A percentile compares a stretch with the other conserved stretches of the same genome.
phyloP scores from a whole-genome alignment of 2,113 vertebrate genomes.

The Colistium nudipinnis region DNA sequence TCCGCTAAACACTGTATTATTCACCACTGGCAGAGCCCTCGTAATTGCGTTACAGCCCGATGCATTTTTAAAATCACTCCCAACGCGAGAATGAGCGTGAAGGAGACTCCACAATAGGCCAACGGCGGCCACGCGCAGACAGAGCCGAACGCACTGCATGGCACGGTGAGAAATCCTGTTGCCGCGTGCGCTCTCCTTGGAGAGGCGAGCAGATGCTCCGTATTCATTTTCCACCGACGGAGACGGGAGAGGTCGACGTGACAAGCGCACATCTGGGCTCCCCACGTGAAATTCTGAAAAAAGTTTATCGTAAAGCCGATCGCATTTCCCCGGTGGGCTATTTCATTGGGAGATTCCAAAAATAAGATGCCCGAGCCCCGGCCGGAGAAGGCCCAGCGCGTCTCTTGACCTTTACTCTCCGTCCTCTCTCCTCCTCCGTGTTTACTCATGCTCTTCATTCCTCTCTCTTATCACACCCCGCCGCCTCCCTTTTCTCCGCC shows the following conservation, averaged over 20 bases:
- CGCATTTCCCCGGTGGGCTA: constrained; percentile 1
- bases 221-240: constrained; percentile 8
- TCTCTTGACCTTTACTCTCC: constrained; percentile 48
- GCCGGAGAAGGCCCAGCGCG: constrained; percentile 12
- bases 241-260: neutral
- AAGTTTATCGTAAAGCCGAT: constrained; percentile 12
- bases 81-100: constrained; percentile 38
- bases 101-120: constrained; percentile 44
- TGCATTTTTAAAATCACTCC: constrained; percentile 70
- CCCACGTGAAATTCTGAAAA: constrained; percentile 10
- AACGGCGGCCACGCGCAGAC: constrained; percentile 25
- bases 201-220: constrained; percentile 11
- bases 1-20: constrained; percentile 62
- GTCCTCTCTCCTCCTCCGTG: constrained; percentile 28
- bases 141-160: constrained; percentile 33
- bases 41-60: constrained; percentile 60
- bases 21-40: constrained; percentile 61
- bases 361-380: constrained; percentile 21
- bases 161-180: constrained; percentile 17
- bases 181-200: neutral
- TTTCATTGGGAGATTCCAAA: constrained; percentile 19
- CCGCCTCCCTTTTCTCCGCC: constrained; percentile 34
- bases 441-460: constrained; percentile 49
- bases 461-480: constrained; percentile 51
- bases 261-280: neutral